Evolutionary conservation across 2,888 invertebrate species (phyloP).

Genomic region (Calliphora vomitoria): DNA sequence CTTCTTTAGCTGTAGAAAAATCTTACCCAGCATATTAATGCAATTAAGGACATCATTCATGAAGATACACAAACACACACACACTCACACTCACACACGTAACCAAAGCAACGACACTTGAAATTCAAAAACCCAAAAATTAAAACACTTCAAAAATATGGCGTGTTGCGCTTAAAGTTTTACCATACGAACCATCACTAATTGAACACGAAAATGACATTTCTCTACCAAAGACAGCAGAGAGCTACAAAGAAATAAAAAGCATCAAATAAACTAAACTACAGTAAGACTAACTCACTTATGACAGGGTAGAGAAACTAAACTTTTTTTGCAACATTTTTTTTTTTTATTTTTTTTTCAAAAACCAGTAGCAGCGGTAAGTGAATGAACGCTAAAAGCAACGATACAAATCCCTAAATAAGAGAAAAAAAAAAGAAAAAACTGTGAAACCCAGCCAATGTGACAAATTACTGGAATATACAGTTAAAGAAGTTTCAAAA

Average conservation of each 20-base stretch:
- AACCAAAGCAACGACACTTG: conserved; percentile 24
- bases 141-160: conserved; percentile 42
- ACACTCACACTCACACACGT: neutral
- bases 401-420: neutral
- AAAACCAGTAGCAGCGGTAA: conserved; percentile 1
- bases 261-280: conserved; percentile 29
- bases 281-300: conserved; percentile 36
- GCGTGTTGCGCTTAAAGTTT: conserved; percentile 44
- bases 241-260: neutral
- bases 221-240: neutral
- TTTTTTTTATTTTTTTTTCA: neutral
- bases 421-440: neutral
- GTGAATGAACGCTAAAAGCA: conserved; percentile 42
- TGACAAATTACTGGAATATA: conserved; percentile 67
- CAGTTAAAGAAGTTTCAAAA: conserved; percentile 38
- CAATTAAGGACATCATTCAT: conserved; percentile 24
- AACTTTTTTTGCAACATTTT: conserved; percentile 3
- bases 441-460: conserved; percentile 61
- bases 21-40: neutral
- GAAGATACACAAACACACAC: neutral
- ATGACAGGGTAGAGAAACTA: conserved; percentile 30
- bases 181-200: conserved; percentile 53
- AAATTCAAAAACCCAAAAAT: conserved; percentile 36
- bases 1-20: neutral
- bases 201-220: conserved; percentile 57